A percentile compares a stretch with the other conserved stretches of the same genome.
Evolutionary conservation across 2,113 vertebrate species (phyloP).

Genomic region (Cottus gobio): DNA sequence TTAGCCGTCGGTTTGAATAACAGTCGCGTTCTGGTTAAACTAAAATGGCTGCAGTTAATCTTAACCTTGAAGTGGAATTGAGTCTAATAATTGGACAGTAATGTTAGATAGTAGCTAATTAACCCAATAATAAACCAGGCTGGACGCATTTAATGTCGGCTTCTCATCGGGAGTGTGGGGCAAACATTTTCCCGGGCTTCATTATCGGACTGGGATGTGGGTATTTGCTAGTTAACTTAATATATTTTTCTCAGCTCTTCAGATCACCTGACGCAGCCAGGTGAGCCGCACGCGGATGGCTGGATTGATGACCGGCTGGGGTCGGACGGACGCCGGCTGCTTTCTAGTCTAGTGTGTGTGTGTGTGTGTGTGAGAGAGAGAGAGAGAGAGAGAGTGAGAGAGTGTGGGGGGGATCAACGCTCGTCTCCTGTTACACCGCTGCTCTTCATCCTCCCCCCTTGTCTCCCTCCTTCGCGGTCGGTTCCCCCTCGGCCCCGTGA

Average conservation of each 20-base stretch:
- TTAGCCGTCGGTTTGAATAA: background rate
- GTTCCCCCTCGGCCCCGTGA: constrained; percentile 55
- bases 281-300: constrained; percentile 25
- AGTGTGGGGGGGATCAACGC: background rate
- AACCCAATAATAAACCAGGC: background rate
- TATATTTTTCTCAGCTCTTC: background rate
- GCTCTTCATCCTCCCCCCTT: background rate
- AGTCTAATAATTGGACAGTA: background rate
- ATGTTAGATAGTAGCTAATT: background rate
- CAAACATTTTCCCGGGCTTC: background rate
- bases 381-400: no score
- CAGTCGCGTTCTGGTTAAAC: background rate
- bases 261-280: constrained; percentile 51
- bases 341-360: constrained; percentile 33
- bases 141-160: background rate
- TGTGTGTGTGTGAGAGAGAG: no score
- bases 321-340: constrained; percentile 24
- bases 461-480: constrained; percentile 25
- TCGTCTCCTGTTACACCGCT: constrained; percentile 40
- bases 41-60: constrained; percentile 34
- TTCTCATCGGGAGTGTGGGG: background rate
- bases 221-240: background rate
- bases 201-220: background rate
- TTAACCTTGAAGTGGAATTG: constrained; percentile 14
- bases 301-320: constrained; percentile 11